These are phyloP conservation scores for Stigmatopora argus DNA, from an alignment of 2,113 vertebrate genomes.

Conservation along the genomic window DNA sequence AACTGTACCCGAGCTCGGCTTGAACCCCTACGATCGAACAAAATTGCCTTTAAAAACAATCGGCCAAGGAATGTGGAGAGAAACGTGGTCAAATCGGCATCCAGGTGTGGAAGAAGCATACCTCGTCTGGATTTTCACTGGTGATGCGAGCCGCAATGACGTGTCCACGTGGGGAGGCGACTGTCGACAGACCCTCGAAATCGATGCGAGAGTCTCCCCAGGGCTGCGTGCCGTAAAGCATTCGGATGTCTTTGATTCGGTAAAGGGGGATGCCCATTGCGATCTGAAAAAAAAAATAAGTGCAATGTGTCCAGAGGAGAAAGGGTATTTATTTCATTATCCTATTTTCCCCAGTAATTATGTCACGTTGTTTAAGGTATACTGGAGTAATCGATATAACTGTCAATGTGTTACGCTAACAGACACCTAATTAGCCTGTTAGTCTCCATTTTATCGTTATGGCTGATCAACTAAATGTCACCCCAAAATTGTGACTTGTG, in stretches of 20 bases:
- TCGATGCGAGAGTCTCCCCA: constrained; percentile 91
- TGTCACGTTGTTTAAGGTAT: no score
- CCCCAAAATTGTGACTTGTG: no score
- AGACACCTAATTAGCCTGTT: no score
- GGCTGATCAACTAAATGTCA: no score
- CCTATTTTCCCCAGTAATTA: no score
- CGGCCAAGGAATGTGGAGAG: not conserved
- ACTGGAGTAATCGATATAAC: no score
- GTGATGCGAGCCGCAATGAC: constrained; percentile 98
- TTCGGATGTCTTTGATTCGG: constrained; percentile 94
- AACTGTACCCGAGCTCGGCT: constrained; percentile 95
- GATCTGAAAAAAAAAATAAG: constrained; percentile 69
- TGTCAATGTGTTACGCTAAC: no score
- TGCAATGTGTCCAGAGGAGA: not conserved
- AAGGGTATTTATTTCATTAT: not conserved
- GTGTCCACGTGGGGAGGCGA: constrained; percentile 88
- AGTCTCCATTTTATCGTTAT: no score
- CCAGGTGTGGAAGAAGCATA: constrained; percentile 32
- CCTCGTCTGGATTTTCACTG: constrained; percentile 98
- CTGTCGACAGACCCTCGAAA: constrained; percentile 84
- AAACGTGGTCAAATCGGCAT: not conserved
- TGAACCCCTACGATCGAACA: constrained; percentile 81
- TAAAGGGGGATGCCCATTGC: constrained; percentile 95
- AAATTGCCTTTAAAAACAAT: not conserved
- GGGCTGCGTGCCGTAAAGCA: constrained; percentile 89